Evolutionary conservation across 2,113 vertebrate genomes (phyloP).

Genomic region (Carassius auratus): DNA sequence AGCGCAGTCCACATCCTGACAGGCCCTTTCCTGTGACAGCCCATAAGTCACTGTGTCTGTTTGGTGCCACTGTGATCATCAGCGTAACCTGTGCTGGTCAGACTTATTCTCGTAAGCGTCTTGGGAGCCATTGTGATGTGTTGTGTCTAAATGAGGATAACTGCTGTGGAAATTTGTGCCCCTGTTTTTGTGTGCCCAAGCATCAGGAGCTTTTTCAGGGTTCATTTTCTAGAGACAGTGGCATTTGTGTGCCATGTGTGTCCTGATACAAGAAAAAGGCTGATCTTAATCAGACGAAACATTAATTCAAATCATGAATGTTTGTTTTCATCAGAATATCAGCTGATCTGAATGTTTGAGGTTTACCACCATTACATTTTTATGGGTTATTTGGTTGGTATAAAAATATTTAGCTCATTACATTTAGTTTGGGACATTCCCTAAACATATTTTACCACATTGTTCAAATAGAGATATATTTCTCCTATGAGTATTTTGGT

Average conservation of each 20-base stretch:
- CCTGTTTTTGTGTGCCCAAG: constrained; percentile 3
- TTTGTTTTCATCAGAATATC: background rate
- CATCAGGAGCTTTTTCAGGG: constrained; percentile 4
- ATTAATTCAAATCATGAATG: background rate
- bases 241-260: background rate
- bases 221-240: background rate
- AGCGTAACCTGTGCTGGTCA: constrained; percentile 24
- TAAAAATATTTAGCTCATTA: no score
- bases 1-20: constrained; percentile 50
- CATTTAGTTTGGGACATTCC: no score
- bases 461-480: background rate
- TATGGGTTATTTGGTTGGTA: background rate
- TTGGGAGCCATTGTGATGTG: constrained; percentile 48
- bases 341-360: background rate
- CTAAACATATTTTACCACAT: background rate
- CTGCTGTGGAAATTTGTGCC: background rate
- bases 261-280: background rate
- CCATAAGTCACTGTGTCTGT: constrained; percentile 25
- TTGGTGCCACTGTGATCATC: background rate
- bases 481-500: background rate
- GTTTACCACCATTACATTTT: background rate
- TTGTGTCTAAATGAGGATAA: constrained; percentile 11
- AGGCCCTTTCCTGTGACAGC: constrained; percentile 39
- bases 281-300: constrained; percentile 7
- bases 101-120: constrained; percentile 19